Evolutionary conservation across 2,888 invertebrate genomes (phyloP).

Genomic region (Kryphioiulus occultus): DNA sequence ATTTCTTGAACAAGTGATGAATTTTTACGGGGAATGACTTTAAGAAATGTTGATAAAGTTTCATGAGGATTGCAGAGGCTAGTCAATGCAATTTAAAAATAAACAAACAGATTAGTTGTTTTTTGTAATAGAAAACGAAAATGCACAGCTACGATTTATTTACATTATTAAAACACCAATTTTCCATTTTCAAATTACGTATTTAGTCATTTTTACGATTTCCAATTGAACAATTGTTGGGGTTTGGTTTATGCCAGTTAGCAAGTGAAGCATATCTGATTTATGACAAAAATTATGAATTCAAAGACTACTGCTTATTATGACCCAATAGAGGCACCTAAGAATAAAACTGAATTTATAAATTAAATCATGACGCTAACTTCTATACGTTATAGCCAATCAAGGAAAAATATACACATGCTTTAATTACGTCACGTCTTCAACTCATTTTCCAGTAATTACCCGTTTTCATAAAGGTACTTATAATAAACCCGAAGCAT

Average conservation of each 20-base stretch:
- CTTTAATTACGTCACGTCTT: neutral
- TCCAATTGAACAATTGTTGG: neutral
- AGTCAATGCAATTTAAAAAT: no score
- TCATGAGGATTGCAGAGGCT: no score
- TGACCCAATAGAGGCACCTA: neutral
- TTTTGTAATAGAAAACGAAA: neutral
- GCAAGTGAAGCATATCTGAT: neutral
- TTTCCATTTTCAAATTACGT: neutral
- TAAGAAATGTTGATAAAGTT: no score
- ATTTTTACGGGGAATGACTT: no score
- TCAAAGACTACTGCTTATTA: neutral
- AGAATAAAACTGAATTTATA: neutral
- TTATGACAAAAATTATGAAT: neutral
- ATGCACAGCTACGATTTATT: constrained; percentile 5
- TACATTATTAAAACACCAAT: neutral
- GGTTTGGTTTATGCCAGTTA: neutral
- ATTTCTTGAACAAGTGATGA: no score
- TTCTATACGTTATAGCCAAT: neutral
- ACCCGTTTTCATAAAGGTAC: neutral
- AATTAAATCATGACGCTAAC: neutral
- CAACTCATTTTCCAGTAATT: neutral
- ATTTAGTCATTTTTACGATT: neutral
- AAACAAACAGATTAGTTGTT: neutral
- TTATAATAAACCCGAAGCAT: neutral
- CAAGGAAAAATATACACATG: neutral